Evolutionary conservation across 2,888 invertebrate species (phyloP), one percentile per base, ranked within the genome.

Genomic region (Osmoderma eremita): DNA sequence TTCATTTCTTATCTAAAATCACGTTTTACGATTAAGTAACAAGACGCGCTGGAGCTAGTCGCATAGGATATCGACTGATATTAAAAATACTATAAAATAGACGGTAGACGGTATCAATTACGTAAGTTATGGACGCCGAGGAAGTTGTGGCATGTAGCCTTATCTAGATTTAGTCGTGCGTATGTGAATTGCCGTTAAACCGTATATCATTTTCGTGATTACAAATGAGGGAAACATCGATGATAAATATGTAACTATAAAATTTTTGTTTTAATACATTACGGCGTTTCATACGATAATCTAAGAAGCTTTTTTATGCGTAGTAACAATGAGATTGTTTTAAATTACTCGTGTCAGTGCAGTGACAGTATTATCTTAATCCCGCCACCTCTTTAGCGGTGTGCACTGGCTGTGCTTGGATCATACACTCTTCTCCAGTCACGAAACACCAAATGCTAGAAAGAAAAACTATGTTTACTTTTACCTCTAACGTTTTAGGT

Each of bases 1-100:
- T 71, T 71, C 68, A 70, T 67, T 15, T 18, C 65, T 69, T 68
- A 68, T 68, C 68, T 68, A 42, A 50, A 58, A 68, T 68, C 68
- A 61, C 54, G 67, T 38, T 53, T 49, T 62, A 64, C 56, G 65
- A 65, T 65, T 65, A 65, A 65, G 56, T 13, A 65, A 58, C 30
- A 30, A 30, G 30, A 5, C 6, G 49, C 56, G 24, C 56, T 38
- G 48, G 30, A 30, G 3, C 22, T 48, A 58, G 38, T 38, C 41
- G 58, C 30, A 45, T 45, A 45, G 45, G n/a, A 56, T 56, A 65
- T 58, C 24, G 65, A 48, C 58, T 49, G 41, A 65, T 49, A 65
- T 65, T 65, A 65, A 65, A 61, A 61, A 61, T 45, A 36, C 42
- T 61, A 24, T 45, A 45, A 61, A 61, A 61, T 61, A 61, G 45